Conservation (phyloP, 2,797 vertebrate species). For the Gymnothorax reevesii region DNA sequence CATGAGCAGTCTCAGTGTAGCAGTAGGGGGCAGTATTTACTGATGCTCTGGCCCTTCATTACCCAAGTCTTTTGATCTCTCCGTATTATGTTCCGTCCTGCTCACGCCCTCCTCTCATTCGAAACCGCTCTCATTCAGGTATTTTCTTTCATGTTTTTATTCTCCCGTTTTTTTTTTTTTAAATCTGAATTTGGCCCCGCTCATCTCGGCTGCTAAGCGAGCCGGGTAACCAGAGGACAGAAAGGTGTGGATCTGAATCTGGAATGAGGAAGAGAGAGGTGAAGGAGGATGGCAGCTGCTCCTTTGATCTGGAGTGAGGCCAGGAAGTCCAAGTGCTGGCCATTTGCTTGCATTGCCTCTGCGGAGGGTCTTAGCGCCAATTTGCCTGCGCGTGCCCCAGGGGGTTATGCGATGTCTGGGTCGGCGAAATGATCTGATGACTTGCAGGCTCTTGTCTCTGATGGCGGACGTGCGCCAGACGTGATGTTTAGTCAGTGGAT, state of each 20-base stretch:
- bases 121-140: slow-evolving; percentile 31
- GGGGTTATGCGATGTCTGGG: not conserved
- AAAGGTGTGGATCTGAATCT: not conserved
- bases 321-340: not conserved
- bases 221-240: slow-evolving; percentile 23
- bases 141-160: slow-evolving; percentile 39
- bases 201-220: slow-evolving; percentile 28
- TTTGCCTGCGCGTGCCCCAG: not conserved
- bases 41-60: slow-evolving; percentile 42
- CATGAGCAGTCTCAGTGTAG: slow-evolving; percentile 34
- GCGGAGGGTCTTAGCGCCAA: not conserved
- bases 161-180: slow-evolving; percentile 34
- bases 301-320: not conserved
- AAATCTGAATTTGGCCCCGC: slow-evolving; percentile 26
- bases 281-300: not conserved
- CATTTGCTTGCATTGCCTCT: not conserved
- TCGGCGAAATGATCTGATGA: not conserved
- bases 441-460: not conserved
- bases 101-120: slow-evolving; percentile 19
- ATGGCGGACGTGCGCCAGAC: not conserved
- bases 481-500: not conserved
- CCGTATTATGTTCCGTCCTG: slow-evolving; percentile 43
- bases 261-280: not conserved
- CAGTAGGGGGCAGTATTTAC: slow-evolving; percentile 35
- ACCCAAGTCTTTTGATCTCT: slow-evolving; percentile 47